Evolutionary conservation across 2,797 vertebrate genomes (phyloP).

Genomic region (Helarctos malayanus): DNA sequence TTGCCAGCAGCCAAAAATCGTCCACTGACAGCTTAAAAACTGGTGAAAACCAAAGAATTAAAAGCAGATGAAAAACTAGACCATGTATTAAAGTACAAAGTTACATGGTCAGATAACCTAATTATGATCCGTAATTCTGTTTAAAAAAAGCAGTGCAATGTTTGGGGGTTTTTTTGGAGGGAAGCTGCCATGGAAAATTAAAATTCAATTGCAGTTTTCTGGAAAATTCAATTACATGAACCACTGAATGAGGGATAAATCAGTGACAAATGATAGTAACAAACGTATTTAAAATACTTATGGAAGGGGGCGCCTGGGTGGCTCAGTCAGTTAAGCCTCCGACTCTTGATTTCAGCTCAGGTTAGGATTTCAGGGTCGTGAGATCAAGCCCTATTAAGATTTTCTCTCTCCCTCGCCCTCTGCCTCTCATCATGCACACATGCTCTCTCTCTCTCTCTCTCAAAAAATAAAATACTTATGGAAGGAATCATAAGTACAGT

Average conservation of each 20-base stretch:
- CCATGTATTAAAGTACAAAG: not conserved
- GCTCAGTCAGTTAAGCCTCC: not conserved
- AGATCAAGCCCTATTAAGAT: not conserved
- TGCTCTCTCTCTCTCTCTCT: not conserved
- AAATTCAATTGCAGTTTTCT: constrained; percentile 54
- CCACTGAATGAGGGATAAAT: not conserved
- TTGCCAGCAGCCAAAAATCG: not conserved
- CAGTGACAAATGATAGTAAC: not conserved
- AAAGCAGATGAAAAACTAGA: not conserved
- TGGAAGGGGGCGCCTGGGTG: not conserved
- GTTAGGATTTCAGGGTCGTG: not conserved
- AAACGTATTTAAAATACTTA: not conserved
- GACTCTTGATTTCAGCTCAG: not conserved
- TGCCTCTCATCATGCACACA: not conserved
- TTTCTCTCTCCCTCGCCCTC: not conserved
- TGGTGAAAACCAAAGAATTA: not conserved
- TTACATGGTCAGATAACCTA: not conserved
- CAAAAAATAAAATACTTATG: not conserved
- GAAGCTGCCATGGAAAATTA: not conserved
- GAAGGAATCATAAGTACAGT: not conserved
- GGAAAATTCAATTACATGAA: constrained; percentile 40
- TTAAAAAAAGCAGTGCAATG: not conserved
- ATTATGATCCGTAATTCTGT: not conserved
- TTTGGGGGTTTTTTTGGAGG: not conserved
- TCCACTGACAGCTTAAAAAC: not conserved